These are phyloP conservation scores for Nyctereutes procyonoides DNA, from an alignment of 2,113 vertebrate species.

Conservation along the genomic window DNA sequence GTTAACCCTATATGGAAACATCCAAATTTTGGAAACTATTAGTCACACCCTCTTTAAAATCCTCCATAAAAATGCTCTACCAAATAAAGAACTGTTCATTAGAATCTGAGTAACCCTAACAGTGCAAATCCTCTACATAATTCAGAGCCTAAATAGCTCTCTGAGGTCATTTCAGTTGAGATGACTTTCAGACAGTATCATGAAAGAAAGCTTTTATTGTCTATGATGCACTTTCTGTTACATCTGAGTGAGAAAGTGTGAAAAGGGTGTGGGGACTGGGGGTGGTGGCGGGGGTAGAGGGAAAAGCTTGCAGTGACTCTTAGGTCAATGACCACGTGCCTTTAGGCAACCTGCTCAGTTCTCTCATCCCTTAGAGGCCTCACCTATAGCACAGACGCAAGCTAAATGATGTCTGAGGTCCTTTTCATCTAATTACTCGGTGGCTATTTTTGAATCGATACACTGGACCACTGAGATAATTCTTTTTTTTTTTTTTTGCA, in stretches of 20 bases:
- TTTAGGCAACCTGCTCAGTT: neutral
- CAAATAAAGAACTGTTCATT: constrained; percentile 51
- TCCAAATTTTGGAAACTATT: constrained; percentile 1
- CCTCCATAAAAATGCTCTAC: constrained; percentile 32
- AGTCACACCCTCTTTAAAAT: constrained; percentile 52
- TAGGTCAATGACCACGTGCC: neutral
- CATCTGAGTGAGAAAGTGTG: neutral
- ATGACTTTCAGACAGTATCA: neutral
- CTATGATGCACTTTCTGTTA: neutral
- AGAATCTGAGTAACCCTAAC: neutral
- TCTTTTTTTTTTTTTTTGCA: neutral
- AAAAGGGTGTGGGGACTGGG: neutral
- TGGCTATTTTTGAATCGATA: neutral
- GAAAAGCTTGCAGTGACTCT: neutral
- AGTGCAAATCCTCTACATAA: neutral
- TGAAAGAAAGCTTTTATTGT: neutral
- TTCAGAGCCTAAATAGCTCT: neutral
- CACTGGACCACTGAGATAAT: neutral
- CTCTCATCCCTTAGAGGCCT: neutral
- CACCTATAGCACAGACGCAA: neutral
- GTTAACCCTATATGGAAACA: neutral
- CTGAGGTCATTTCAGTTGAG: neutral
- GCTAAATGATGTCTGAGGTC: neutral
- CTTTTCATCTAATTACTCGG: neutral
- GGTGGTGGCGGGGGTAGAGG: too few species aligned